Evolutionary conservation across 2,113 vertebrate genomes (phyloP).

Genomic region (Equus quagga): DNA sequence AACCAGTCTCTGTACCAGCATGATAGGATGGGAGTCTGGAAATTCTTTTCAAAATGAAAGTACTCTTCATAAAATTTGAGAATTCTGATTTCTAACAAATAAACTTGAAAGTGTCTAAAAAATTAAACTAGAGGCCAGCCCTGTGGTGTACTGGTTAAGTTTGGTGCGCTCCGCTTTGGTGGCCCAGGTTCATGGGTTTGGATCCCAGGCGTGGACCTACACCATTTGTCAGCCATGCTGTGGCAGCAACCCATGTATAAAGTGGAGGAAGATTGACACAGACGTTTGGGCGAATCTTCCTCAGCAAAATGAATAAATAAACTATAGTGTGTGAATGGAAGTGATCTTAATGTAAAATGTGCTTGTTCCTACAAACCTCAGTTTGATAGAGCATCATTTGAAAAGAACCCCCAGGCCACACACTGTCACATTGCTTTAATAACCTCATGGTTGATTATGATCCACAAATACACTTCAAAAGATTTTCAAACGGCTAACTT

Average conservation of each 20-base stretch:
- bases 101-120: not conserved
- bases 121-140: not conserved
- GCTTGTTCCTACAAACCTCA: not conserved
- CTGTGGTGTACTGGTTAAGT: no score
- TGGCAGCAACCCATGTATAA: no score
- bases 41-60: conserved; percentile 32
- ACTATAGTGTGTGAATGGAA: not conserved
- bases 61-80: not conserved
- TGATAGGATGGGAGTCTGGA: not conserved
- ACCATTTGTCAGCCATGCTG: no score
- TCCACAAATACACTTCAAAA: not conserved
- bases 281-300: no score
- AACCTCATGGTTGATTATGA: not conserved
- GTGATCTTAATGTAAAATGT: not conserved
- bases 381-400: not conserved
- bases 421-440: not conserved
- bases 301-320: no score
- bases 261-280: no score
- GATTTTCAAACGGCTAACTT: not conserved
- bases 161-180: no score
- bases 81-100: not conserved
- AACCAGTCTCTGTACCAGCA: not conserved
- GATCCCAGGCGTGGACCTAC: no score
- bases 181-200: no score
- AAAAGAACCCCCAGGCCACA: not conserved